A percentile compares a stretch with the other conserved stretches of the same genome.
Evolutionary conservation across 2,797 vertebrate genomes (phyloP).

Genomic region (Amblyraja radiata): DNA sequence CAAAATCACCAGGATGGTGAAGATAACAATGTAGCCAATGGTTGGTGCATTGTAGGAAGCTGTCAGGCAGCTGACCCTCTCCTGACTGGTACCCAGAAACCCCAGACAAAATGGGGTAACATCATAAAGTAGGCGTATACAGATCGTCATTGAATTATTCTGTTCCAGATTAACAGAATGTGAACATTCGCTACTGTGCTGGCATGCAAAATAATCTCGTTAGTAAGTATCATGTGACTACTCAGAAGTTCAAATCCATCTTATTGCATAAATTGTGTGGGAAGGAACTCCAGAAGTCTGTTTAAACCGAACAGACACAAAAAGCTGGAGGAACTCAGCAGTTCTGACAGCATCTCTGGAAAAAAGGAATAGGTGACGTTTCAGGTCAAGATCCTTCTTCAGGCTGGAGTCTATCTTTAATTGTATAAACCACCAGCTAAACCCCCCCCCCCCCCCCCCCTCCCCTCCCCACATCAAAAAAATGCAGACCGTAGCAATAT

Average conservation of each 20-base stretch:
- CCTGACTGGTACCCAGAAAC: background rate
- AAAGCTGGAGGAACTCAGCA: too few species aligned
- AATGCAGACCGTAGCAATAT: background rate
- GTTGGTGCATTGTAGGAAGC: background rate
- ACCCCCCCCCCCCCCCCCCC: rapidly evolving
- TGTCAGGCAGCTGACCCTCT: background rate
- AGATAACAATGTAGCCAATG: background rate
- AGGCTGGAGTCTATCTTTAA: too few species aligned
- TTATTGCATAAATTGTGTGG: background rate
- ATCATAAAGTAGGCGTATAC: background rate
- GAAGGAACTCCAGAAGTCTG: too few species aligned
- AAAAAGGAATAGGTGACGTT: too few species aligned
- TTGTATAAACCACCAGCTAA: too few species aligned
- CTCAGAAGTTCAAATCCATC: background rate
- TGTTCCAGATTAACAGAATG: background rate
- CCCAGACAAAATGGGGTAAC: background rate
- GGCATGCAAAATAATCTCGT: background rate
- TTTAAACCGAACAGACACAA: too few species aligned
- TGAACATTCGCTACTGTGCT: background rate
- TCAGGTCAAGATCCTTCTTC: too few species aligned
- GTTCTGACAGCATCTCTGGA: too few species aligned
- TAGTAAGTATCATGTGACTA: too few species aligned
- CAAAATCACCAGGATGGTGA: background rate
- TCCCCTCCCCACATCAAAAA: background rate
- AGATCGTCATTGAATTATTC: background rate